Evolutionary conservation across 2,888 invertebrate genomes (phyloP).

Genomic region (Andrena fulva): DNA sequence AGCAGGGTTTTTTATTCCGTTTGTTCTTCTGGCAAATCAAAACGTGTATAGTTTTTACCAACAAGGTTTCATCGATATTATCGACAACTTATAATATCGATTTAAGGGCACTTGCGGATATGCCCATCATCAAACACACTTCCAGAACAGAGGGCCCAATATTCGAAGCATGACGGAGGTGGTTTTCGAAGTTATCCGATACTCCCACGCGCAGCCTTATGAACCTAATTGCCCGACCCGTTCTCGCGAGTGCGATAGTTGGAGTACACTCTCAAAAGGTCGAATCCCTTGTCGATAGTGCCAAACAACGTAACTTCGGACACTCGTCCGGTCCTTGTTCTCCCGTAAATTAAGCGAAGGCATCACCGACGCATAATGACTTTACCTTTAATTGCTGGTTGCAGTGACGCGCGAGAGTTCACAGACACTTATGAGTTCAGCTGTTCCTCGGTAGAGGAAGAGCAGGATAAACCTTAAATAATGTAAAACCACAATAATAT

Average conservation of each 20-base stretch:
- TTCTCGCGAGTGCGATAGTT: slow-evolving; percentile 45
- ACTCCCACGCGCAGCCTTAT: slow-evolving; percentile 59
- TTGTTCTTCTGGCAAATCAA: background rate
- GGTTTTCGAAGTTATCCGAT: slow-evolving; percentile 75
- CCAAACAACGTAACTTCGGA: slow-evolving; percentile 54
- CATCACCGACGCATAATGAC: background rate
- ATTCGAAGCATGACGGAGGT: slow-evolving; percentile 59
- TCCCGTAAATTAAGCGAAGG: background rate
- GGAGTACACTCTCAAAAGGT: slow-evolving; percentile 55
- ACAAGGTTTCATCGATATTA: background rate
- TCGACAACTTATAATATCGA: background rate
- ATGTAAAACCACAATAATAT: too few relatives aligned
- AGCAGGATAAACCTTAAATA: too few relatives aligned
- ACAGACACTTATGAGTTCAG: background rate
- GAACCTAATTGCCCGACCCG: slow-evolving; percentile 66
- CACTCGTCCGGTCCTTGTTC: slow-evolving; percentile 22
- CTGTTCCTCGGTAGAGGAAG: too few relatives aligned
- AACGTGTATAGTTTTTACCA: background rate
- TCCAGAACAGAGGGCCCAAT: slow-evolving; percentile 45
- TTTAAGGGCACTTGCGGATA: background rate
- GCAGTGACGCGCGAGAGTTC: background rate
- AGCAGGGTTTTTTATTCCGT: background rate
- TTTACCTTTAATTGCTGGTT: slow-evolving; percentile 5
- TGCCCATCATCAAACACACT: background rate
- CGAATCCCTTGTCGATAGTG: slow-evolving; percentile 54